Evolutionary conservation across 2,797 vertebrate species (phyloP).

Genomic region (Hydrocynus forskahlii): DNA sequence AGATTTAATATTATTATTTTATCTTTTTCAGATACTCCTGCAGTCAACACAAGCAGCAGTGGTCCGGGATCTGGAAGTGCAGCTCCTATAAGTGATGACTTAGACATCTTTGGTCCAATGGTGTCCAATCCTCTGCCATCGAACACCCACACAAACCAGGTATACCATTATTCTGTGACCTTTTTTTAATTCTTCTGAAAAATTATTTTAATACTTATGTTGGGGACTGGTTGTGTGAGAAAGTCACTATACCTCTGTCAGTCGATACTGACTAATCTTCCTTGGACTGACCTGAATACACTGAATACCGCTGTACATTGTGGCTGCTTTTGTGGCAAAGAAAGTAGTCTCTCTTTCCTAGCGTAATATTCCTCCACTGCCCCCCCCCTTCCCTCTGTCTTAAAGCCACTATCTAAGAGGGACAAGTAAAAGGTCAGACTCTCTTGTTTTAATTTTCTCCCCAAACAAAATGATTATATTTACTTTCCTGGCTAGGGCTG

Average conservation of each 20-base stretch:
- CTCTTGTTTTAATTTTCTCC: slow-evolving; percentile 58
- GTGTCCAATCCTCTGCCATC: slow-evolving; percentile 94
- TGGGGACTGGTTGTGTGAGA: too few species aligned
- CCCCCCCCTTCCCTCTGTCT: slow-evolving; percentile 25
- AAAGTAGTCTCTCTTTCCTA: slow-evolving; percentile 25
- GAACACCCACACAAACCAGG: slow-evolving; percentile 70
- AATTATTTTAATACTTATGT: too few species aligned
- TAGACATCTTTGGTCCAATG: slow-evolving; percentile 98
- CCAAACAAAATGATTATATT: slow-evolving; percentile 57
- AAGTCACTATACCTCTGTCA: too few species aligned
- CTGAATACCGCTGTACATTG: neutral
- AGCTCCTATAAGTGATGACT: slow-evolving; percentile 82
- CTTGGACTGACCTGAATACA: neutral
- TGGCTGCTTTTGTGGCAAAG: neutral
- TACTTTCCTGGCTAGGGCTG: slow-evolving; percentile 52
- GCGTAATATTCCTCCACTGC: slow-evolving; percentile 47
- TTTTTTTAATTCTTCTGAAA: neutral
- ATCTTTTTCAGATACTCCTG: slow-evolving; percentile 82
- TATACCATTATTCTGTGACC: slow-evolving; percentile 35
- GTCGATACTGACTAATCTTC: too few species aligned
- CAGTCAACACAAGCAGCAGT: slow-evolving; percentile 78
- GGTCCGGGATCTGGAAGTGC: slow-evolving; percentile 68
- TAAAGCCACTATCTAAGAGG: slow-evolving; percentile 58
- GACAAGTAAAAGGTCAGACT: slow-evolving; percentile 47
- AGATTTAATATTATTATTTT: neutral